Conservation (phyloP, 2,113 vertebrate genomes). For the Dendrocopos noguchii region DNA sequence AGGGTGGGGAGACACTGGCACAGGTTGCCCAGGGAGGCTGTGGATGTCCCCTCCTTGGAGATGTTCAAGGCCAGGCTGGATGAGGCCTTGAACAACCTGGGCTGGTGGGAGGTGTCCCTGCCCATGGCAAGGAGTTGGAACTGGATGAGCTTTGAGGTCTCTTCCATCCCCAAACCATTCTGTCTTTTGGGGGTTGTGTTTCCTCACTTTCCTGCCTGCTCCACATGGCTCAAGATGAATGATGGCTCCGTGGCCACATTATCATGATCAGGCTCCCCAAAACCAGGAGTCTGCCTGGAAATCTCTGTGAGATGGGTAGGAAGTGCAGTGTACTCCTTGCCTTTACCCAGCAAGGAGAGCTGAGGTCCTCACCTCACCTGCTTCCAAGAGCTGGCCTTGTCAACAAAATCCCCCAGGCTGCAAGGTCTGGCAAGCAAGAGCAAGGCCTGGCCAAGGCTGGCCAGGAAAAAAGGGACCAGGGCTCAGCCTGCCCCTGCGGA, state of each 20-base stretch:
- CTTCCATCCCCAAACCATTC: not conserved
- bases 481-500: fast-evolving
- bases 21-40: too few species aligned
- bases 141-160: too few species aligned
- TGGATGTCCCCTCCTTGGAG: too few species aligned
- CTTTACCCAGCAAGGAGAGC: not conserved
- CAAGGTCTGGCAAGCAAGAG: not conserved
- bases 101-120: too few species aligned
- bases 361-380: not conserved
- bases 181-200: fast-evolving
- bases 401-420: not conserved
- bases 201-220: not conserved
- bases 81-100: too few species aligned
- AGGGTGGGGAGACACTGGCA: too few species aligned
- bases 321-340: not conserved
- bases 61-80: too few species aligned
- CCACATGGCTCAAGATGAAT: not conserved
- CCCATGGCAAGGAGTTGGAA: too few species aligned
- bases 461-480: not conserved
- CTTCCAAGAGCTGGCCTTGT: not conserved
- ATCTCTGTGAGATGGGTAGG: not conserved
- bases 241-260: not conserved
- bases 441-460: not conserved
- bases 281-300: not conserved
- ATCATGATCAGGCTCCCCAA: not conserved